Evolutionary conservation across 1,140 invertebrate genomes (phyloP), one percentile per base, ranked within the genome.

Genomic region (Aphelenchoides fujianensis): DNA sequence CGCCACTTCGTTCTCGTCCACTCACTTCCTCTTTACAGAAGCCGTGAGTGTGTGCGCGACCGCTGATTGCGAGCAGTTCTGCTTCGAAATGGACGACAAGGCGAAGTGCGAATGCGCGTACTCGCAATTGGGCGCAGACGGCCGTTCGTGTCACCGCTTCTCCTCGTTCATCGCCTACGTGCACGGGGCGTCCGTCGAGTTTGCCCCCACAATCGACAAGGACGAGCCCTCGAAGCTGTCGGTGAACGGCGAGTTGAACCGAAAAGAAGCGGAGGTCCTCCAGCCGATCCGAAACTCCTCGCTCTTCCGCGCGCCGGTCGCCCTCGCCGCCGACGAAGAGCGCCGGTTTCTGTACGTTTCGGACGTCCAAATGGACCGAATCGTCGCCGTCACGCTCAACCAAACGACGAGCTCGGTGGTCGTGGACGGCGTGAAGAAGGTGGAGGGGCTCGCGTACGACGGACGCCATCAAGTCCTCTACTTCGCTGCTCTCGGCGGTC

Each of bases 361-460:
- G 3, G 70, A 72, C 34, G 72, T 55, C 12, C 69, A 72, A 36
- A 34, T 59, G 0, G 62, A 72, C 7, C 70, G 70, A 19, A 68
- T 72, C 23, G 35, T 72, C 9, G 70, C 70, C 3, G 19, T 72
- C 2, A 53, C 68, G 19, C 19, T 71, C 1, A 59, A 62, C 31
- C 27, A 59, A 64, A 61, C 41, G 2, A 12, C 34, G n/a, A 28
- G 30, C 52, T 70, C 30, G 27, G 64, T 69, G 9, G 57, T 70
- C 32, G 66, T 52, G 3, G 67, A 70, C 1, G 70, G 63, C 34
- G 70, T 72, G 3, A 36, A 48, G 9, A 89, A 90, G 0, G 91
- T 92, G 0, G 92, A 94, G 86, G 92, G 92, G 9, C 83, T 94
- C 74, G 90, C 91, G 23, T 92, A 89, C 84, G 90, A 92, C 76